phyloP scores from a whole-genome alignment of 2,113 vertebrate genomes.

The Balaeniceps rex region DNA sequence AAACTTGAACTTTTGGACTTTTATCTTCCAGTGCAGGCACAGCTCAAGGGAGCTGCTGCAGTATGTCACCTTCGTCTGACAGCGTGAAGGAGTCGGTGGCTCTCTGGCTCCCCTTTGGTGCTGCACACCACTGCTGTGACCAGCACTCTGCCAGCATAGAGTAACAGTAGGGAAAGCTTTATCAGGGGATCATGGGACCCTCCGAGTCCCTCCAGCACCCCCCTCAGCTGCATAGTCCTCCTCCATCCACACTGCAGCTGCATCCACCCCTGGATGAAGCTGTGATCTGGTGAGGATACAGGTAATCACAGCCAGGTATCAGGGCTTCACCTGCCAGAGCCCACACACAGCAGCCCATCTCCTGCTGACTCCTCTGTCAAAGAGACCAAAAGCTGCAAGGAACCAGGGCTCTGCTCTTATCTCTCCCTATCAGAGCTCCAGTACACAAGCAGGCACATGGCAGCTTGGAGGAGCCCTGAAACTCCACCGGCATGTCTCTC shows the following conservation, averaged over 20 bases:
- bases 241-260: neutral
- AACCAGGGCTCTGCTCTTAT: neutral
- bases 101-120: neutral
- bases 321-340: neutral
- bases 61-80: neutral
- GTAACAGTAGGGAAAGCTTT: neutral
- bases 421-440: neutral
- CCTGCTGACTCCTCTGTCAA: neutral
- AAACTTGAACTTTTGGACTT: neutral
- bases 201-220: neutral
- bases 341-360: neutral
- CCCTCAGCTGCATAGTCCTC: neutral
- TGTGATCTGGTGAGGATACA: neutral
- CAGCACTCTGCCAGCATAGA: neutral
- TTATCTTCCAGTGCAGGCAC: neutral
- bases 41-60: neutral
- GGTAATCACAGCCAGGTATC: neutral
- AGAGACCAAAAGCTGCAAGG: neutral
- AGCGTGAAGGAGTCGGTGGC: neutral
- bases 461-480: neutral
- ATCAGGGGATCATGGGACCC: neutral
- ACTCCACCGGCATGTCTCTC: neutral
- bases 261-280: neutral
- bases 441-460: neutral
- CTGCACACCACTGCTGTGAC: neutral